Evolutionary conservation across 2,888 invertebrate species (phyloP).

Genomic region (Ormyrus rosae): DNA sequence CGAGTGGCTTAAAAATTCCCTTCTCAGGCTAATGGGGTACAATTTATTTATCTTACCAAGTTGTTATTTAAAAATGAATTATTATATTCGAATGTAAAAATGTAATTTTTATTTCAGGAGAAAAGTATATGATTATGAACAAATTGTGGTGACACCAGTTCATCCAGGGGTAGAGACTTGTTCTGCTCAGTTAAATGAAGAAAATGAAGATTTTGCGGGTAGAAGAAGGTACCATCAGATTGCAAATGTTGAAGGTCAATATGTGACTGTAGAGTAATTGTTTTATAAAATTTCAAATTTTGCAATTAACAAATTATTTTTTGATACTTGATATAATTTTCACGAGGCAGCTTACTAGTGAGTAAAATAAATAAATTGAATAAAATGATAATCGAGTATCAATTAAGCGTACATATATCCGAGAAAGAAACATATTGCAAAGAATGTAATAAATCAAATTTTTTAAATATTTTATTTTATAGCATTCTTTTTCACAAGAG

Average conservation of each 20-base stretch:
- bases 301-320: slow-evolving; percentile 47
- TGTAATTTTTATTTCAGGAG: slow-evolving; percentile 78
- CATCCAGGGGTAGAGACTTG: slow-evolving; percentile 88
- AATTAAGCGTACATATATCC: slow-evolving; percentile 34
- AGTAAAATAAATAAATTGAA: slow-evolving; percentile 27
- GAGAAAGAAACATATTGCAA: background rate
- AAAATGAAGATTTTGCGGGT: slow-evolving; percentile 95
- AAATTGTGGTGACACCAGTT: slow-evolving; percentile 89
- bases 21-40: slow-evolving; percentile 87
- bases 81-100: background rate
- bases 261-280: slow-evolving; percentile 75
- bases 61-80: slow-evolving; percentile 11
- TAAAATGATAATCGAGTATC: slow-evolving; percentile 29
- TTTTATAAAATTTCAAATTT: slow-evolving; percentile 10
- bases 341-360: slow-evolving; percentile 43
- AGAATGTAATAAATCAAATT: background rate
- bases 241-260: slow-evolving; percentile 85
- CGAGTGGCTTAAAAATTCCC: slow-evolving; percentile 84
- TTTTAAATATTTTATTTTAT: slow-evolving; percentile 21
- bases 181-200: slow-evolving; percentile 93
- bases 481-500: slow-evolving; percentile 26
- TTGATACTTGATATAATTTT: slow-evolving; percentile 32
- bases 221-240: slow-evolving; percentile 95
- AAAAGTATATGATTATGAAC: slow-evolving; percentile 88
- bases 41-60: slow-evolving; percentile 18